phyloP scores from a whole-genome alignment of 2,113 vertebrate genomes.

The Romanogobio albipinnatus region DNA sequence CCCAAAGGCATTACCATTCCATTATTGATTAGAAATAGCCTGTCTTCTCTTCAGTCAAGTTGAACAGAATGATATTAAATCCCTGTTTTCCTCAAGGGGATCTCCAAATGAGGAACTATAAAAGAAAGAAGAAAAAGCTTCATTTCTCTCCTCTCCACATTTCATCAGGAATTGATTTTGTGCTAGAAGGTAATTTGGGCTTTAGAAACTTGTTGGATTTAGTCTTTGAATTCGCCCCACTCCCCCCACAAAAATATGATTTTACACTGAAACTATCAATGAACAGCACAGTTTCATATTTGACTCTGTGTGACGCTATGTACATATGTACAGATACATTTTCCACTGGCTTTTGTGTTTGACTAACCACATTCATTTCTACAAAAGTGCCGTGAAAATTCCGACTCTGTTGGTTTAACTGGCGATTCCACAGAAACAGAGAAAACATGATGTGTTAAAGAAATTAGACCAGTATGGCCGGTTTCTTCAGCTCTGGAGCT shows the following conservation, averaged over 20 bases:
- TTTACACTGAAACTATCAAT: constrained; percentile 60
- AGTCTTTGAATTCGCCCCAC: constrained; percentile 9
- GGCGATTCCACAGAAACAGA: constrained; percentile 50
- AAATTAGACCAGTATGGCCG: constrained; percentile 4
- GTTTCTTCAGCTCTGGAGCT: constrained; percentile 24
- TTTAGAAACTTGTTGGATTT: constrained; percentile 33
- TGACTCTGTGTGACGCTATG: constrained; percentile 62
- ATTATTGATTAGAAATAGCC: constrained; percentile 64
- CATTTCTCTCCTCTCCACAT: constrained; percentile 45
- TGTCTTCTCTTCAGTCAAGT: constrained; percentile 60
- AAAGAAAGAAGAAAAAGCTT: constrained; percentile 57
- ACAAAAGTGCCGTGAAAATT: constrained; percentile 42
- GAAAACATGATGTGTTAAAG: constrained; percentile 47
- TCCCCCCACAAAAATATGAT: constrained; percentile 41
- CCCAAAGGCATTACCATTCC: constrained; percentile 48
- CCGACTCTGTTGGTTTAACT: background rate
- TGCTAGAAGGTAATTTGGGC: constrained; percentile 50
- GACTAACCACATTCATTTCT: constrained; percentile 36
- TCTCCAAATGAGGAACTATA: constrained; percentile 55
- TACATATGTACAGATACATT: constrained; percentile 68
- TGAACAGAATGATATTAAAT: constrained; percentile 62
- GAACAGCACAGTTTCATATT: constrained; percentile 62
- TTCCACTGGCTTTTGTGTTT: constrained; percentile 27
- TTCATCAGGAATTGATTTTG: constrained; percentile 53
- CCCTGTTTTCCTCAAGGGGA: constrained; percentile 51